Evolutionary conservation across 2,888 invertebrate genomes (phyloP).

Genomic region (Caenorhabditis uteleia): DNA sequence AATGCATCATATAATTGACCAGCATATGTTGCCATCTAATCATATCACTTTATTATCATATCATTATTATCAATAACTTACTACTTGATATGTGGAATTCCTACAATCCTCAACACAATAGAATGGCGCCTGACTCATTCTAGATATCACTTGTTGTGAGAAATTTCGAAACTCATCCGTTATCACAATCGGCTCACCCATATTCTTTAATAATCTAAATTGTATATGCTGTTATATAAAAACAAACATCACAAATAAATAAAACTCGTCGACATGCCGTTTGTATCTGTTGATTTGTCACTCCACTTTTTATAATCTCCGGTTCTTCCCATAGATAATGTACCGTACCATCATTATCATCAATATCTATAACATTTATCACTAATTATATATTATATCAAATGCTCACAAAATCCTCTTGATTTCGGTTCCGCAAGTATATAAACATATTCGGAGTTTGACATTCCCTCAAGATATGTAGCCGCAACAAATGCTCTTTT

Average conservation of each 20-base stretch:
- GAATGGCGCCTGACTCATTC: conserved; percentile 53
- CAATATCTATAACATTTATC: conserved; percentile 15
- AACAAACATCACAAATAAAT: conserved; percentile 29
- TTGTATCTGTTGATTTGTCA: conserved; percentile 7
- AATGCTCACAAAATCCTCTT: conserved; percentile 31
- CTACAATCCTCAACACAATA: conserved; percentile 43
- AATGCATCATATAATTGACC: conserved; percentile 41
- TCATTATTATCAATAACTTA: no score
- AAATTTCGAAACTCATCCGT: conserved; percentile 40
- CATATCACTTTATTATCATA: no score
- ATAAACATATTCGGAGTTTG: conserved; percentile 44
- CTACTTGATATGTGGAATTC: conserved; percentile 5
- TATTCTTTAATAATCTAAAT: conserved; percentile 17
- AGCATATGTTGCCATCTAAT: conserved; percentile 32
- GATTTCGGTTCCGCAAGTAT: conserved; percentile 41
- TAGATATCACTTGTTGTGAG: conserved; percentile 43
- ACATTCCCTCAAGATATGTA: conserved; percentile 26
- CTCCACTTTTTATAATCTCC: background rate
- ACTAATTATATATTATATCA: background rate
- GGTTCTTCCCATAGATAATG: conserved; percentile 32
- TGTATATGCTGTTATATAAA: no score
- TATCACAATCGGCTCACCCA: conserved; percentile 28
- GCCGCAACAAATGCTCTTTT: conserved; percentile 40
- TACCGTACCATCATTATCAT: conserved; percentile 13
- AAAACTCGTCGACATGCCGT: conserved; percentile 10